Conservation (phyloP, 2,888 invertebrate species). For the Athripsodes cinereus region DNA sequence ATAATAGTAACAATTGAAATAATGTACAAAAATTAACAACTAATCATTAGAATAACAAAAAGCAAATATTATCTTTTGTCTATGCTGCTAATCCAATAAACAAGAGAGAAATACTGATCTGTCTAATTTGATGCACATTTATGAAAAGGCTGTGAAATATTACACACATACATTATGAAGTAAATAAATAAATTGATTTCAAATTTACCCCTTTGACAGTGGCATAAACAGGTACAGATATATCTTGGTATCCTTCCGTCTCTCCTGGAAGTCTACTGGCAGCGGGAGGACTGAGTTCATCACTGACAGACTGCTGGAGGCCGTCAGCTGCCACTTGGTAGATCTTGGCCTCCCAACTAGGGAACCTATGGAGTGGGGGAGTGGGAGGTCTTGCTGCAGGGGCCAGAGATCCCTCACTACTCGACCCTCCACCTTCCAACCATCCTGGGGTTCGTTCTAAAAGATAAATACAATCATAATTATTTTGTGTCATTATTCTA, state of each 20-base stretch:
- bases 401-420: constrained; percentile 41
- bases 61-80: no score
- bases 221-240: constrained; percentile 91
- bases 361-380: constrained; percentile 85
- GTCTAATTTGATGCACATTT: no score
- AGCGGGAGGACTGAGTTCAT: constrained; percentile 44
- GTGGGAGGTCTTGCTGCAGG: constrained; percentile 66
- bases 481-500: no score
- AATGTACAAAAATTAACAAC: no score
- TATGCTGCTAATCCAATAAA: no score
- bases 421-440: constrained; percentile 53
- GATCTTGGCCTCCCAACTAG: constrained; percentile 94
- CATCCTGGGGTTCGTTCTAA: constrained; percentile 50
- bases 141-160: no score
- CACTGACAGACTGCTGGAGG: constrained; percentile 48
- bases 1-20: no score
- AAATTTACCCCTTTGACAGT: constrained; percentile 80
- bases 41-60: no score
- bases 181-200: no score
- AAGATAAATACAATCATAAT: constrained; percentile 18
- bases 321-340: constrained; percentile 65
- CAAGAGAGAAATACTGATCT: no score
- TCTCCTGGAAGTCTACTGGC: constrained; percentile 44
- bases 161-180: no score
- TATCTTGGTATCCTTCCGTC: constrained; percentile 81